Conservation (phyloP, 2,888 invertebrate species). For the Tinea semifulvella region DNA sequence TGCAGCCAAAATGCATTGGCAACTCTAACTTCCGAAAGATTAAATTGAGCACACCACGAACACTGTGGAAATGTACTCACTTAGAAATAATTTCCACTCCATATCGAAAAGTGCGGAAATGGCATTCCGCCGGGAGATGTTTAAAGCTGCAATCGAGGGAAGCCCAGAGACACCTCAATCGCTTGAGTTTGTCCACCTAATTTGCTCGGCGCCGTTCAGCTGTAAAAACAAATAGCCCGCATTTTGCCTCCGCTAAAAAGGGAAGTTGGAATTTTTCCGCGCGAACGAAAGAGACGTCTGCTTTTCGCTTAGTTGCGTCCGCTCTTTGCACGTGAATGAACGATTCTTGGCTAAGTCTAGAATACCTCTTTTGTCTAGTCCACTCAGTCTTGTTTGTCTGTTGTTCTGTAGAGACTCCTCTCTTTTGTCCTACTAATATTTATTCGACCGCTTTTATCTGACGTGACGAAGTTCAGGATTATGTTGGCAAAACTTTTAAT, state of each 20-base stretch:
- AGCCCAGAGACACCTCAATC: slow-evolving; percentile 48
- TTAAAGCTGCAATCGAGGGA: slow-evolving; percentile 13
- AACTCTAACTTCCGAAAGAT: not conserved
- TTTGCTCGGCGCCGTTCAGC: slow-evolving; percentile 62
- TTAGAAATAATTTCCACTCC: slow-evolving; percentile 6
- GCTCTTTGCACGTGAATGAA: slow-evolving; percentile 37
- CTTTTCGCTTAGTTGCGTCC: slow-evolving; percentile 6
- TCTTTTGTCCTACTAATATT: slow-evolving; percentile 53
- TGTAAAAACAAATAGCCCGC: slow-evolving; percentile 64
- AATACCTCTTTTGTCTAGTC: slow-evolving; percentile 45
- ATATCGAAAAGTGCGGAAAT: slow-evolving; percentile 9
- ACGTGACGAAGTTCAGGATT: slow-evolving; percentile 46
- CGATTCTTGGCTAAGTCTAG: slow-evolving; percentile 51
- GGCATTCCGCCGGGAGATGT: slow-evolving; percentile 6
- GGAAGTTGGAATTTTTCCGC: slow-evolving; percentile 31
- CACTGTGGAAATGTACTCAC: not conserved
- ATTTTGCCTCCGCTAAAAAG: slow-evolving; percentile 48
- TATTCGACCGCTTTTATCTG: slow-evolving; percentile 50
- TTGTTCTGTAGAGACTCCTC: slow-evolving; percentile 42
- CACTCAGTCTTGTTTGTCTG: slow-evolving; percentile 49
- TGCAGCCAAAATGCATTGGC: not conserved
- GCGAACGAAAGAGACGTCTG: not conserved
- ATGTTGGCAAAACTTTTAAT: slow-evolving; percentile 56
- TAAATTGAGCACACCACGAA: slow-evolving; percentile 1
- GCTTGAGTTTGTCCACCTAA: slow-evolving; percentile 66